Base-by-base conservation (phyloP, 2,113 vertebrate species). In the Emydocephalus ijimae region DNA sequence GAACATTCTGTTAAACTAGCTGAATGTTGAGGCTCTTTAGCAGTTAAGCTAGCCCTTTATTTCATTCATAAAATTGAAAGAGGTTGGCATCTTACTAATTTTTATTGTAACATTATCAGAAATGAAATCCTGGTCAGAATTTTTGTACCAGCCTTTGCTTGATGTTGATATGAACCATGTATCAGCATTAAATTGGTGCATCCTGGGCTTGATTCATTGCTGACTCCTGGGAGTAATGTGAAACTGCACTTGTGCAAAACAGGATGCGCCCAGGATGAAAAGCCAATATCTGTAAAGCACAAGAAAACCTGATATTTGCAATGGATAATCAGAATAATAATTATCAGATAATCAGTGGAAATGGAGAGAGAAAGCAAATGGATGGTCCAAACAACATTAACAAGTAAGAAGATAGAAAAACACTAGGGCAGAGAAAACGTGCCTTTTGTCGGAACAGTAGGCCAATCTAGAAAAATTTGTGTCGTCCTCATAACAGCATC, bases 1-100 rank as follows among this genome's bases (percentile, higher is more conserved):
- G 96, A 96, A 96, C 93, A 93, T 97, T 97, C 95, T 96, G 96
- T 97, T 96, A 96, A 97, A 96, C 95, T 92, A 97, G 56, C 94
- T 96, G 94, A 87, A 61, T 95, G 94, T 87, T 93, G 93, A 96
- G 94, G 94, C 92, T 96, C 90, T 94, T 90, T 43, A 64, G 45
- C 92, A 61, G 74, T 87, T 86, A 87, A 90, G 21, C 45, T 95
- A 87, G 87, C 56, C 26, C 89, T 93, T 96, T 96, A 61, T 74
- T 94, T 92, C 90, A 88, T 91, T 90, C 92, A 94, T 94, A 93
- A 95, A 92, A 91, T 93, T 94, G 92, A 94, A 92, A 91, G 88
- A 88, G 64, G 39, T 69, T 85, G 91, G 26, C 85, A 91, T 95
- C 69, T 9, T 93, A 26, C 1, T 91, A 34, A 14, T 57, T 94